These are phyloP conservation scores for Yponomeuta evonymella DNA, from an alignment of 2,888 invertebrate species.

Conservation along the genomic window DNA sequence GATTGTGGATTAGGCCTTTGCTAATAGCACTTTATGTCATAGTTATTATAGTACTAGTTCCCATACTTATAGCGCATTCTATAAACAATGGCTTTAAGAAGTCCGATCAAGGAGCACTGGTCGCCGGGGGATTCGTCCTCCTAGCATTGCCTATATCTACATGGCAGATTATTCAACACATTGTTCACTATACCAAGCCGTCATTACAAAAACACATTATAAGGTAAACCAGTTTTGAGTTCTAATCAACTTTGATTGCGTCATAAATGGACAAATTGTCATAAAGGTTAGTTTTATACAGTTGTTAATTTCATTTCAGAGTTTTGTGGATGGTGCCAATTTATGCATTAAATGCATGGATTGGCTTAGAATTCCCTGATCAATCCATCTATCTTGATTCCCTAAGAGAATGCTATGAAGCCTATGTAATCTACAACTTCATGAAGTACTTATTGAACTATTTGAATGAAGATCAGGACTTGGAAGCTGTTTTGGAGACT, in stretches of 20 bases:
- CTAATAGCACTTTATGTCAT: slow-evolving; percentile 87
- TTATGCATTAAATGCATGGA: slow-evolving; percentile 95
- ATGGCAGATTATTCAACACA: slow-evolving; percentile 96
- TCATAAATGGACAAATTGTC: slow-evolving; percentile 4
- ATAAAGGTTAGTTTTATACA: too few relatives aligned
- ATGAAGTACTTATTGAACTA: slow-evolving; percentile 96
- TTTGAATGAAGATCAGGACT: slow-evolving; percentile 89
- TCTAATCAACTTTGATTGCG: slow-evolving; percentile 13
- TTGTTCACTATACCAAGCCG: slow-evolving; percentile 94
- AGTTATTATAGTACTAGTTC: slow-evolving; percentile 88
- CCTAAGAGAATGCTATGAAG: slow-evolving; percentile 96
- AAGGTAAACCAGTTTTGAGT: slow-evolving; percentile 67
- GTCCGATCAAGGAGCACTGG: slow-evolving; percentile 86
- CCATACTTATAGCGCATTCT: slow-evolving; percentile 87
- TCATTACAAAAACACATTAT: slow-evolving; percentile 95
- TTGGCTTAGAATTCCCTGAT: slow-evolving; percentile 90
- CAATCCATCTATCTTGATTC: slow-evolving; percentile 95
- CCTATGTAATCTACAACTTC: slow-evolving; percentile 98
- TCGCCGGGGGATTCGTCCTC: slow-evolving; percentile 94
- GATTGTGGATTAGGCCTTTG: slow-evolving; percentile 92
- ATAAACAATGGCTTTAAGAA: slow-evolving; percentile 86
- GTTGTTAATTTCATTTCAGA: slow-evolving; percentile 63
- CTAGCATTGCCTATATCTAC: slow-evolving; percentile 93
- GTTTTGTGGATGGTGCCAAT: slow-evolving; percentile 99
- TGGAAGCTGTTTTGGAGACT: slow-evolving; percentile 86